Evolutionary conservation across 2,888 invertebrate species (phyloP).

Genomic region (Athetis lepigone): DNA sequence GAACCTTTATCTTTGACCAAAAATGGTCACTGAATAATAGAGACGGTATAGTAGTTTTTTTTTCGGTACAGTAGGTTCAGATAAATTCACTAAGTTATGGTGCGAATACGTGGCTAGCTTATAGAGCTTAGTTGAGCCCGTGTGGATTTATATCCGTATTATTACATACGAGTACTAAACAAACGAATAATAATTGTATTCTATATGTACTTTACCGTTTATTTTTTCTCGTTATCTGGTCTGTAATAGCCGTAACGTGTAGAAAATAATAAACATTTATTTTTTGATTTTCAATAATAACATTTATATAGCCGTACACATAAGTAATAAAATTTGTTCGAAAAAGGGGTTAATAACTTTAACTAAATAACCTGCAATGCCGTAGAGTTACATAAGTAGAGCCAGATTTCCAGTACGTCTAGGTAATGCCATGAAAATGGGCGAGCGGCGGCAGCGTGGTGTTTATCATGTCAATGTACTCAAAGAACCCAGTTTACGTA

Average conservation of each 20-base stretch:
- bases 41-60: constrained; percentile 27
- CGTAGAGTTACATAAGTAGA: constrained; percentile 83
- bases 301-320: neutral
- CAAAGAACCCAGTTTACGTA: constrained; percentile 27
- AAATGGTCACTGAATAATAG: constrained; percentile 47
- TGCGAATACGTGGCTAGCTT: constrained; percentile 25
- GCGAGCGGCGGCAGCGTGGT: constrained; percentile 33
- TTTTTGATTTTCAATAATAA: neutral
- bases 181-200: neutral
- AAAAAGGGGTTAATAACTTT: constrained; percentile 22
- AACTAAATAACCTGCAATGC: constrained; percentile 80
- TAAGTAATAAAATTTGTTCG: neutral
- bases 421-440: constrained; percentile 53
- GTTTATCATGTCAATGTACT: constrained; percentile 37
- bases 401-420: constrained; percentile 57
- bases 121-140: neutral
- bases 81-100: constrained; percentile 20
- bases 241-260: neutral
- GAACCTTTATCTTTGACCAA: constrained; percentile 22
- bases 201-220: neutral
- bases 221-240: neutral
- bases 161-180: neutral
- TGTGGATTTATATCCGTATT: neutral
- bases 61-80: too few species aligned
- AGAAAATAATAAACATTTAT: neutral